These are phyloP conservation scores for Ooceraea biroi DNA, from an alignment of 1,140 invertebrate species.

Conservation along the genomic window DNA sequence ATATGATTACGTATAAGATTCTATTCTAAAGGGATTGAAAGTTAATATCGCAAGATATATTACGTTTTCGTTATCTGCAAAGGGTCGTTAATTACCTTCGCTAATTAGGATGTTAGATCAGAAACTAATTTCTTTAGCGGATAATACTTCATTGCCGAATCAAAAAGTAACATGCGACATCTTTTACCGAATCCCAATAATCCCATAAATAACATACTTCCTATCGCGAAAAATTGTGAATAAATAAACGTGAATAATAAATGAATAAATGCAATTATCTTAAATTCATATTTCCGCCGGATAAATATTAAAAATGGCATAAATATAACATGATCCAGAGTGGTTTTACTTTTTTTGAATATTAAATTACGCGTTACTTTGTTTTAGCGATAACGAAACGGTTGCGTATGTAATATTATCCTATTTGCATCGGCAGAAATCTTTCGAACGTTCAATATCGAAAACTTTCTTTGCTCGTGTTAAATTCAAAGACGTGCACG, in stretches of 20 bases:
- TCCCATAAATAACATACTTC: slow-evolving; percentile 21
- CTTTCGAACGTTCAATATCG: neutral
- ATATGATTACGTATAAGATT: no score
- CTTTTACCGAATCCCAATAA: slow-evolving; percentile 22
- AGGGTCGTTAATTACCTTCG: slow-evolving; percentile 54
- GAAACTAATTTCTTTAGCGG: slow-evolving; percentile 40
- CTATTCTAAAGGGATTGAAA: neutral
- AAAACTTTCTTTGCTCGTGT: neutral
- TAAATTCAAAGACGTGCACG: slow-evolving; percentile 9
- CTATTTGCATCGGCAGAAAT: neutral
- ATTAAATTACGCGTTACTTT: neutral
- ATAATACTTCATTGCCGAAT: slow-evolving; percentile 16
- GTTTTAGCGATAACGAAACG: neutral
- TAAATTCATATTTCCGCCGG: no score
- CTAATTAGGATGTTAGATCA: slow-evolving; percentile 33
- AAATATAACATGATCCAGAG: no score
- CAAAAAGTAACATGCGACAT: slow-evolving; percentile 12
- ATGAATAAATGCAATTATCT: no score
- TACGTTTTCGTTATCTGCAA: slow-evolving; percentile 12
- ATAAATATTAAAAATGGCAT: no score
- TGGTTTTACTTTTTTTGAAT: neutral
- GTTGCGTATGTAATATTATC: neutral
- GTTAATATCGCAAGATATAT: slow-evolving; percentile 23
- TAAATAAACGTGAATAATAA: neutral
- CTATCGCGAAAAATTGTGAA: neutral